Conservation (phyloP, 1,140 invertebrate species). For the Drosophila arawakana region DNA sequence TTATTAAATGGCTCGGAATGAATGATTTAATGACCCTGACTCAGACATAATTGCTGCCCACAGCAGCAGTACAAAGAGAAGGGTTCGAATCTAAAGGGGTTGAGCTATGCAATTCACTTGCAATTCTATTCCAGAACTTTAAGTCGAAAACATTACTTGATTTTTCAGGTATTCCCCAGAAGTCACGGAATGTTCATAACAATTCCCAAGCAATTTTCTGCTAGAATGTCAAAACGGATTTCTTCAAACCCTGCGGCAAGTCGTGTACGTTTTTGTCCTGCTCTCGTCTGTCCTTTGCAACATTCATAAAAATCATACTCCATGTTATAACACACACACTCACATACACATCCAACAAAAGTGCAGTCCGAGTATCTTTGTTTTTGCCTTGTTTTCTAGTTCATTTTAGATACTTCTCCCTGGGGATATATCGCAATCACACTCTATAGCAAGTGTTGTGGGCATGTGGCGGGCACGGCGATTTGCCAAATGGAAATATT, state of each 20-base stretch:
- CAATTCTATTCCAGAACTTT: constrained; percentile 18
- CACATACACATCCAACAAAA: background rate
- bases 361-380: constrained; percentile 35
- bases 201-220: constrained; percentile 65
- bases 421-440: constrained; percentile 65
- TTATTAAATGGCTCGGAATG: constrained; percentile 83
- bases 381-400: constrained; percentile 33
- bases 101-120: constrained; percentile 23
- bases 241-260: constrained; percentile 51
- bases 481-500: constrained; percentile 81
- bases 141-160: background rate
- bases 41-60: constrained; percentile 65
- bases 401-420: constrained; percentile 37
- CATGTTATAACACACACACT: constrained; percentile 30
- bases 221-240: constrained; percentile 74
- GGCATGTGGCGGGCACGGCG: constrained; percentile 29
- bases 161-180: constrained; percentile 19
- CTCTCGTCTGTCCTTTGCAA: constrained; percentile 28
- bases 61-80: constrained; percentile 30
- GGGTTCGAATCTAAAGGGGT: constrained; percentile 63
- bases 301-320: constrained; percentile 75
- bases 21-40: constrained; percentile 80
- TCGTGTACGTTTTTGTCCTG: constrained; percentile 15
- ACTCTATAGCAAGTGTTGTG: constrained; percentile 29
- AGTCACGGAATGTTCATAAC: constrained; percentile 71